Evolutionary conservation across 2,113 vertebrate species (phyloP), one percentile per base, ranked within the genome.

Genomic region (Casuarius casuarius): DNA sequence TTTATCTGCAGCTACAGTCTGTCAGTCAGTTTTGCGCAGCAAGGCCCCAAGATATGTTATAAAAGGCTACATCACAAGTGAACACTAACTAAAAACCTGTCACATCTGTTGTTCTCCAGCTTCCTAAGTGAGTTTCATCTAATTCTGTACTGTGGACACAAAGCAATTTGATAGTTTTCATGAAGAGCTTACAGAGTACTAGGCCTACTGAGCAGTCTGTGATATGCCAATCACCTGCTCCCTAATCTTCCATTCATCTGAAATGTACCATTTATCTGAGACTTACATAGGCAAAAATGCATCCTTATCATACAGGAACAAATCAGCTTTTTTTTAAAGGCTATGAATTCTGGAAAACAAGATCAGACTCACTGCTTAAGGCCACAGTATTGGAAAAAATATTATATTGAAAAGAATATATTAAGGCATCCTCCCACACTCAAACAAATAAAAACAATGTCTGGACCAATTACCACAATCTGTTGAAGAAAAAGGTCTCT

Each of bases 31-130:
- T 94, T 62, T 46, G 20, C 18, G 49, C 35, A 85, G 48, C 20
- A 72, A 72, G 11, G 52, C 62, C 44, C 66, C 38, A 44, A 0
- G 0, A 26, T n/a, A 19, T 2, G 2, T 8, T 44, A 7, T 59
- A 78, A 87, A 33, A 90, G 26, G 51, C 40, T 61, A 33, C 4
- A 73, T 42, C 52, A 59, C 38, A 88, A 23, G 22, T 31, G 5
- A 89, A 48, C 28, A 42, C 42, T 48, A 63, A 81, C 2, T 13
- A 66, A 87, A 18, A 79, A 19, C 11, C 38, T 13, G 9, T 5
- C 66, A 78, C 25, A 40, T 56, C 73, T 84, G 76, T 18, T 44
- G 12, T 70, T 74, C 46, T 62, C 11, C 1, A 1, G 85, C 85
- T 82, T 92, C 35, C 70, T 61, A 28, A 81, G 56, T 52, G 31